These are phyloP conservation scores for Pampusana beccarii DNA, from an alignment of 2,113 vertebrate species.

Conservation along the genomic window DNA sequence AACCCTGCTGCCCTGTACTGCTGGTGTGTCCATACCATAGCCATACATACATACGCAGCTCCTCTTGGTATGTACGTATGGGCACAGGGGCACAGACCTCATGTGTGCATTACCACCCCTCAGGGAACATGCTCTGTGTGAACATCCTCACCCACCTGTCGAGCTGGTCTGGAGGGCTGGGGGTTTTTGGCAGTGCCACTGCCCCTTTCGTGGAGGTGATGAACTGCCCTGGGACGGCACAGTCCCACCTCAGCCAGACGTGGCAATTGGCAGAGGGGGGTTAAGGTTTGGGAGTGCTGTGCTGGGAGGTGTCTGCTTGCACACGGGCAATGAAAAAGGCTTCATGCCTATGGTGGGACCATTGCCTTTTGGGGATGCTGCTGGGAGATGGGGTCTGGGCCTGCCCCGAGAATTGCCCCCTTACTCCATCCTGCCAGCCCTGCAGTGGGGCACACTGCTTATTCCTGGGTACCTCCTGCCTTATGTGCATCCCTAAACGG, in stretches of 20 bases:
- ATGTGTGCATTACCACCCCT: background rate
- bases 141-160: background rate
- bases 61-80: background rate
- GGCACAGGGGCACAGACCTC: background rate
- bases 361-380: background rate
- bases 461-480: fast-evolving
- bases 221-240: background rate
- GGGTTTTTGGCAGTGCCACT: background rate
- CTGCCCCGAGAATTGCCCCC: background rate
- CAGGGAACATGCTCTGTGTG: background rate
- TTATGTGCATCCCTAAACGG: background rate
- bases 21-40: background rate
- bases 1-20: background rate
- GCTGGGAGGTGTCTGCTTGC: background rate
- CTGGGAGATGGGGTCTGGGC: background rate
- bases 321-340: background rate
- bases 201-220: background rate
- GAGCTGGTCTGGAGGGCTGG: background rate
- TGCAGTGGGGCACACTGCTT: background rate
- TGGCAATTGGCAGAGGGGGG: background rate
- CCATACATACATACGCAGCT: background rate
- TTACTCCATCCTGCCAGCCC: background rate
- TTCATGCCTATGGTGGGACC: background rate
- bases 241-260: background rate
- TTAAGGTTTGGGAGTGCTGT: background rate